These are phyloP conservation scores for Falco naumanni DNA, from an alignment of 2,797 vertebrate genomes.

Conservation along the genomic window DNA sequence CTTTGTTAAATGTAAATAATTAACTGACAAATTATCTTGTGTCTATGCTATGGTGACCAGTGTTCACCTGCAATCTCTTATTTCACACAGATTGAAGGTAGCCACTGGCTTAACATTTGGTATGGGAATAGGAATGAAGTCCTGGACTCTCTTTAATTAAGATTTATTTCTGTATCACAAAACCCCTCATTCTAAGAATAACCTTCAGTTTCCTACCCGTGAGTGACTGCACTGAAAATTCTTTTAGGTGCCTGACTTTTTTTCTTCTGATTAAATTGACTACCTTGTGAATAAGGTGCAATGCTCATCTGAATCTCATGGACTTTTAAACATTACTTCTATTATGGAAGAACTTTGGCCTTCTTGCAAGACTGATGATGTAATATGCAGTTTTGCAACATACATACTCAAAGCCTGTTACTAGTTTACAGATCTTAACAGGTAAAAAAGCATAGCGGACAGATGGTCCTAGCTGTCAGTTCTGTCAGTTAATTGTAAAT, in stretches of 20 bases:
- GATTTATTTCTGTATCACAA: not conserved
- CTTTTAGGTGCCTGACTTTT: not conserved
- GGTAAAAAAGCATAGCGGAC: not conserved
- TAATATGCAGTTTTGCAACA: not conserved
- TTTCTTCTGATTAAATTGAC: not conserved
- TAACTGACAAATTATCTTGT: not conserved
- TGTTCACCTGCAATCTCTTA: not conserved
- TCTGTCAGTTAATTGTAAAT: not conserved
- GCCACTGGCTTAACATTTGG: not conserved
- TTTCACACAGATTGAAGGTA: not conserved
- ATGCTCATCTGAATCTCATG: not conserved
- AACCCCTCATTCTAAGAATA: not conserved
- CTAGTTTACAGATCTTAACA: not conserved
- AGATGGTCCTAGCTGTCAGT: not conserved
- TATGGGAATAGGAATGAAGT: not conserved
- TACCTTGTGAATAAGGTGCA: not conserved
- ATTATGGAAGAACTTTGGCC: not conserved
- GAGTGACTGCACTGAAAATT: not conserved
- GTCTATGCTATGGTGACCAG: not conserved
- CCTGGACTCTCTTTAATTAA: not conserved
- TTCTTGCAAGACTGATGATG: not conserved
- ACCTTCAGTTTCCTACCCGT: not conserved
- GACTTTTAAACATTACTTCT: not conserved
- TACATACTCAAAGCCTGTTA: not conserved
- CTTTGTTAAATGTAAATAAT: not conserved